phyloP scores from a whole-genome alignment of 2,888 invertebrate genomes.

The Dione juno region DNA sequence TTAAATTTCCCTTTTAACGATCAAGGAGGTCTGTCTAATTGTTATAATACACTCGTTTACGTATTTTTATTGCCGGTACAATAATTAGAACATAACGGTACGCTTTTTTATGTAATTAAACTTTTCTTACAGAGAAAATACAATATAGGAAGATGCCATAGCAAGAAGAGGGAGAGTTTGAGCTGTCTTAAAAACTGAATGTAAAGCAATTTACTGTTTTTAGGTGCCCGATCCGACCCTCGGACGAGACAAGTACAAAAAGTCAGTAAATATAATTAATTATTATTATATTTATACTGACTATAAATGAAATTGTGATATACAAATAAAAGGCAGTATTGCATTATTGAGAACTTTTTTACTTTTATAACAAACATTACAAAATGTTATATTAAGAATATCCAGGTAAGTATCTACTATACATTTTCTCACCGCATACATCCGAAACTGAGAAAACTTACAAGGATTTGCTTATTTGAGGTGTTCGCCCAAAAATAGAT shows the following conservation, averaged over 20 bases:
- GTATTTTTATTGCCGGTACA: slow-evolving; percentile 83
- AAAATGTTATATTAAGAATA: too few species aligned
- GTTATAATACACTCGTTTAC: slow-evolving; percentile 84
- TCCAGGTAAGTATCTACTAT: too few species aligned
- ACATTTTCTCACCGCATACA: too few species aligned
- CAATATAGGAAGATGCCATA: slow-evolving; percentile 70
- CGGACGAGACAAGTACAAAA: slow-evolving; percentile 68
- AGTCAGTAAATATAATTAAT: slow-evolving; percentile 50
- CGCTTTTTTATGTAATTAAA: slow-evolving; percentile 79
- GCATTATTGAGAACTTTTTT: too few species aligned
- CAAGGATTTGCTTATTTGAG: slow-evolving; percentile 48
- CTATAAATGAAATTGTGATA: background rate
- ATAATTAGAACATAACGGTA: slow-evolving; percentile 83
- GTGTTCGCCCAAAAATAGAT: slow-evolving; percentile 61
- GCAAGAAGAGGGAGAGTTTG: slow-evolving; percentile 52
- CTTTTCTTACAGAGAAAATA: slow-evolving; percentile 69
- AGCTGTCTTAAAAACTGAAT: slow-evolving; percentile 78
- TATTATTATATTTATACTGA: background rate
- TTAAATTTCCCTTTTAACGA: slow-evolving; percentile 84
- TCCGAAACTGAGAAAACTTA: slow-evolving; percentile 28
- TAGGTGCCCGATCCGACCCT: slow-evolving; percentile 60
- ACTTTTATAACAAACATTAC: too few species aligned
- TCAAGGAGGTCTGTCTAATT: slow-evolving; percentile 83
- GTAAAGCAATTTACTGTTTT: slow-evolving; percentile 82
- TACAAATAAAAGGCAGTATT: too few species aligned